Conservation (phyloP, 2,888 invertebrate species). For the Limnephilus marmoratus region DNA sequence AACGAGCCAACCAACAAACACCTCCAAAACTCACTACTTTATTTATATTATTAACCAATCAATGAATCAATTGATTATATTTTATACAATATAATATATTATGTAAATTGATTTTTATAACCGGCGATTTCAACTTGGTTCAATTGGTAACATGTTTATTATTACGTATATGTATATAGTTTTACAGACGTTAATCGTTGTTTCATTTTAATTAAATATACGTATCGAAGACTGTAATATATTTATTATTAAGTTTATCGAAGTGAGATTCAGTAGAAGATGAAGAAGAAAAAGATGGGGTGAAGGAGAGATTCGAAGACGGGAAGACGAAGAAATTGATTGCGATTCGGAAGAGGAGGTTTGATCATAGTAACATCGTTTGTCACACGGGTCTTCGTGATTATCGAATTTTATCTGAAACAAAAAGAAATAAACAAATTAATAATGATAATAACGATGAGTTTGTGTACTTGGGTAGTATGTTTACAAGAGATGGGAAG, state of each 20-base stretch:
- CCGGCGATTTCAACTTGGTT: neutral
- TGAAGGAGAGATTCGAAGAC: neutral
- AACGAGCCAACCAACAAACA: neutral
- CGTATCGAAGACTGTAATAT: neutral
- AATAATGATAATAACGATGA: neutral
- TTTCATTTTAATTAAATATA: neutral
- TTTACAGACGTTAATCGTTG: neutral
- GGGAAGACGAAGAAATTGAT: neutral
- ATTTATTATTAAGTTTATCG: neutral
- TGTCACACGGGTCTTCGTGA: slow-evolving; percentile 16
- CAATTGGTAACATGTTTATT: neutral
- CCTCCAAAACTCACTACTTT: neutral
- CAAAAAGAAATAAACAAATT: slow-evolving; percentile 18
- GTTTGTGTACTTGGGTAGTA: no score
- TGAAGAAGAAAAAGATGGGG: neutral
- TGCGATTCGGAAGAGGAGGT: slow-evolving; percentile 16
- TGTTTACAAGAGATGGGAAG: no score
- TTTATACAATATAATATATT: neutral
- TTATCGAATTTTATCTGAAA: slow-evolving; percentile 32
- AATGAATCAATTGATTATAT: neutral
- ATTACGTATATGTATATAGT: neutral
- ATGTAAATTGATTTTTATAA: neutral
- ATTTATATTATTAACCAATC: neutral
- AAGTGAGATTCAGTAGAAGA: neutral
- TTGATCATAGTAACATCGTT: neutral